Conservation (phyloP, 2,888 invertebrate species). For the Chymomyza procnemis region DNA sequence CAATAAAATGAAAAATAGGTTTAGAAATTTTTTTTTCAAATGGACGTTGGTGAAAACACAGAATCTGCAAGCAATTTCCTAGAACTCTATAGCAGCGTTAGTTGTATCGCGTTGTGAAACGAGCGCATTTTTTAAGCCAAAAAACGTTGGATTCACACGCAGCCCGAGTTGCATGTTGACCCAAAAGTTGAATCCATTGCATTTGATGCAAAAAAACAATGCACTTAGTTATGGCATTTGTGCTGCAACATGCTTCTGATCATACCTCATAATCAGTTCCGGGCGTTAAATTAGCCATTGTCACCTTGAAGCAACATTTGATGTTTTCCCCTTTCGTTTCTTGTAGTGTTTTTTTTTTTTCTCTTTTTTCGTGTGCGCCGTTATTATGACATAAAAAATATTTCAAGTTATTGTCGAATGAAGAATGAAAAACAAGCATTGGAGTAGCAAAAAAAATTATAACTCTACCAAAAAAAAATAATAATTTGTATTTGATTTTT, state of each 20-base stretch:
- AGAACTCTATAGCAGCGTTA: neutral
- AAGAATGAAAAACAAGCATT: neutral
- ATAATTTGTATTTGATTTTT: slow-evolving; percentile 66
- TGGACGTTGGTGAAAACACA: slow-evolving; percentile 41
- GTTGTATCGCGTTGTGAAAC: neutral
- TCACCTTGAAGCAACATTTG: slow-evolving; percentile 51
- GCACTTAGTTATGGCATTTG: neutral
- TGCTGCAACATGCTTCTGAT: neutral
- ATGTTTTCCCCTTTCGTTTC: neutral
- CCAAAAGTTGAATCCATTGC: neutral
- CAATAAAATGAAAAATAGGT: slow-evolving; percentile 70
- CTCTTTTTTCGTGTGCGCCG: slow-evolving; percentile 27
- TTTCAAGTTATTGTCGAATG: slow-evolving; percentile 54
- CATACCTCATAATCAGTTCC: neutral
- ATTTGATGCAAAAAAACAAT: slow-evolving; percentile 37
- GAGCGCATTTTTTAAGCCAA: neutral
- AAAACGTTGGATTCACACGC: neutral
- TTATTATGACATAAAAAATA: slow-evolving; percentile 66
- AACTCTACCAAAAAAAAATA: slow-evolving; percentile 64
- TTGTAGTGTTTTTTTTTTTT: too few relatives aligned
- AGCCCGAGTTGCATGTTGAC: neutral
- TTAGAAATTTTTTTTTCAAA: slow-evolving; percentile 66
- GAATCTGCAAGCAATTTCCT: slow-evolving; percentile 29
- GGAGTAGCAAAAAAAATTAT: slow-evolving; percentile 48
- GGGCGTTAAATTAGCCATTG: slow-evolving; percentile 59